Evolutionary conservation across 2,797 vertebrate species (phyloP), one percentile per base, ranked within the genome.

Genomic region (Pygocentrus nattereri): DNA sequence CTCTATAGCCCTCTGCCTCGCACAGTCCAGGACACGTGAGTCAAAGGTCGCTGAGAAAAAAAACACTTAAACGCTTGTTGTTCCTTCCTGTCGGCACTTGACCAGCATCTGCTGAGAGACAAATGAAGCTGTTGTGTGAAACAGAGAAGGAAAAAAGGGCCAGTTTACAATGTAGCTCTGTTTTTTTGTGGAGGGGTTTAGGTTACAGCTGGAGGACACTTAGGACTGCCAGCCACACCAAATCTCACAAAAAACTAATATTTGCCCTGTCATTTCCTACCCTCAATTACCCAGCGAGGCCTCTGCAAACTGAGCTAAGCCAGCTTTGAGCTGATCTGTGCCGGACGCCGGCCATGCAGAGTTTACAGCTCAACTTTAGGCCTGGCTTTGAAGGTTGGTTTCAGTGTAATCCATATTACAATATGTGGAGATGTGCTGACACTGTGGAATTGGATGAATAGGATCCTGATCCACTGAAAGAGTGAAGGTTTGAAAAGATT

Each of bases 21-120:
- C 65, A 50, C 82, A 86, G 82, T 59, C 73, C 54, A 56, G 54
- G 78, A 85, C 83, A 84, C 52, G 68, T 80, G 65, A 88, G 90
- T 91, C 90, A 91, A 52, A 81, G 88, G 91, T 91, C 90, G 91
- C 85, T 86, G 85, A 82, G 64, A 85, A 49, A 88, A 79, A 90
- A 91, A 92, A 89, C 86, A 87, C 82, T 89, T 89, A 87, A 86
- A 77, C 78, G 85, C 89, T 90, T 89, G 87, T 91, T 91, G 88
- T 91, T 91, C 85, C 81, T 88, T 84, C 88, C 85, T 71, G 74
- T 84, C 78, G 85, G 82, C 85, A 83, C 87, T 90, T 64, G 54
- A 79, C 87, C 84, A 84, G 76, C 78, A 88, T 91, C 86, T 88
- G 88, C 50, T 89, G 88, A 90, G 84, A 90, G 88, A 92, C 87